Evolutionary conservation across 92 coral and sea anemone genomes (phyloP), one percentile per base, ranked within the genome.

Genomic region (Actinernus sp.): DNA sequence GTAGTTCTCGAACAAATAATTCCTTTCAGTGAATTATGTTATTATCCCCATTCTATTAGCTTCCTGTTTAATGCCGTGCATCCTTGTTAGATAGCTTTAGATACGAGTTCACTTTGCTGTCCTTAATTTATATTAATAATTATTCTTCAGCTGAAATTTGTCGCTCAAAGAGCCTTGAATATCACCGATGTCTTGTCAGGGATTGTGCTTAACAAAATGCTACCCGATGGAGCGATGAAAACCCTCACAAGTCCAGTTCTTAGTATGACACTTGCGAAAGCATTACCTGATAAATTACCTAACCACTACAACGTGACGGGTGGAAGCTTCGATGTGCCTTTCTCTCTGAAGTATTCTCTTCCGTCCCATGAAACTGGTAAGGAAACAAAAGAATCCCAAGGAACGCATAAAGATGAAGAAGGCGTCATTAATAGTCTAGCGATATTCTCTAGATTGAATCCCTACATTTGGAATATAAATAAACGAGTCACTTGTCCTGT

Each of bases 391-490:
- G n/a, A n/a, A n/a, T n/a, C n/a, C n/a, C n/a, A n/a, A n/a, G n/a
- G n/a, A n/a, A n/a, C n/a, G n/a, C n/a, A n/a, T n/a, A n/a, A n/a
- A n/a, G n/a, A n/a, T n/a, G n/a, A n/a, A n/a, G n/a, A n/a, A n/a
- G n/a, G n/a, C n/a, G n/a, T n/a, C n/a, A n/a, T n/a, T n/a, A n/a
- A n/a, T n/a, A n/a, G n/a, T n/a, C n/a, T n/a, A n/a, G n/a, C n/a
- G n/a, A n/a, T n/a, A n/a, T n/a, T n/a, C n/a, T n/a, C 32, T 6
- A 69, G 49, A 14, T 7, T 49, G 40, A 68, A 65, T 58, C 88
- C 82, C 0, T 81, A 25, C 38, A 73, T 47, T 18, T 81, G 88
- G 88, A 73, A 81, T 26, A 26, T 43, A 11, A 58, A 39, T 10
- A 33, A 45, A 3, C 48, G 66, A 22, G 44, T 69, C 5, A 32